phyloP scores from a whole-genome alignment of 2,113 vertebrate species.

The Ctenomys sociabilis region DNA sequence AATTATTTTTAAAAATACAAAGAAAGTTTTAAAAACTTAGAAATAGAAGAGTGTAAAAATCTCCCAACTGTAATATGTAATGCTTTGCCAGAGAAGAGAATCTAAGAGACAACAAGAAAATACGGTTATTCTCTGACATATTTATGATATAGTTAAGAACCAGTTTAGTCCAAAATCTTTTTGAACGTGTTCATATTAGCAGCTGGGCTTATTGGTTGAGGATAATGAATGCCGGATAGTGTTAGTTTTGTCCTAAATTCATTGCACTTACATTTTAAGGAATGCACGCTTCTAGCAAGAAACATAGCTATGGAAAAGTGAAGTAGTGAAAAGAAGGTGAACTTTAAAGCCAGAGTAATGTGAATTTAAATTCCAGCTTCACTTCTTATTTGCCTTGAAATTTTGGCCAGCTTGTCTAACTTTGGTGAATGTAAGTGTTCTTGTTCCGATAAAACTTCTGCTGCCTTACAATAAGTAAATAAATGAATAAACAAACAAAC shows the following conservation, averaged over 20 bases:
- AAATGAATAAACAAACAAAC: too few relatives aligned
- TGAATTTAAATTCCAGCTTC: background rate
- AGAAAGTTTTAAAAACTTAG: background rate
- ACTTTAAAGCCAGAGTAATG: background rate
- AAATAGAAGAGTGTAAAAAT: background rate
- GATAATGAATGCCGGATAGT: background rate
- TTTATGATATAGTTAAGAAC: too few relatives aligned
- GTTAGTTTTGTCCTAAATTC: background rate
- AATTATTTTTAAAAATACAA: too few relatives aligned
- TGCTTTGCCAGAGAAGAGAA: background rate
- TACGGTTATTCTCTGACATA: background rate
- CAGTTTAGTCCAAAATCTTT: background rate
- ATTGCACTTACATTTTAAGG: background rate
- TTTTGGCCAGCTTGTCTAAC: background rate
- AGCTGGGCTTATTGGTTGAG: background rate
- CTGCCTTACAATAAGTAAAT: too few relatives aligned
- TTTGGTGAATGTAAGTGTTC: background rate
- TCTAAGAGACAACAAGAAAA: background rate
- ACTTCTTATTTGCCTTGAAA: too few relatives aligned
- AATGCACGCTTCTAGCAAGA: constrained; percentile 4
- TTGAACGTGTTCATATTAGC: background rate
- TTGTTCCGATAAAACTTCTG: background rate
- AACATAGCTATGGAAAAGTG: background rate
- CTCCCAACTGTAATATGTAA: background rate
- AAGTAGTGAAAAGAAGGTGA: background rate